A percentile compares a stretch with the other conserved stretches of the same genome.
Conservation (phyloP, 2,888 invertebrate genomes). For the Hetaerina titia region DNA sequence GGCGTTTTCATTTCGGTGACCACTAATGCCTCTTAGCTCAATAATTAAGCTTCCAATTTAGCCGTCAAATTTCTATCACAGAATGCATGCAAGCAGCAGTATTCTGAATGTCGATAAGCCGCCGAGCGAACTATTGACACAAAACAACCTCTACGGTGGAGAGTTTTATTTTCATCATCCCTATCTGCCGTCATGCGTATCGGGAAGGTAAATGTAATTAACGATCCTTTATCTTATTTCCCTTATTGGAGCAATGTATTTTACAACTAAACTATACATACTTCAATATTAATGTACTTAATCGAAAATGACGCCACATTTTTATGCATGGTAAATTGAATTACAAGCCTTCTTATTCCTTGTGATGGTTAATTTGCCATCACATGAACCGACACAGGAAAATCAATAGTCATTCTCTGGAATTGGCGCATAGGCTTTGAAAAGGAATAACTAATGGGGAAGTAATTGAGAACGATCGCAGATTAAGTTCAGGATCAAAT, state of each 20-base stretch:
- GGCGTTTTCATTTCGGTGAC: too few species aligned
- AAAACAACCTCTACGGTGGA: background rate
- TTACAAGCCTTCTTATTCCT: background rate
- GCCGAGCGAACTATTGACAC: background rate
- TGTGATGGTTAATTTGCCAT: background rate
- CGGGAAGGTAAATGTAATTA: conserved; percentile 2
- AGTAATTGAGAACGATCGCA: background rate
- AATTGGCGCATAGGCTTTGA: background rate
- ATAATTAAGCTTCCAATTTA: too few species aligned
- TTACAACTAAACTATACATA: background rate
- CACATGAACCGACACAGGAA: background rate
- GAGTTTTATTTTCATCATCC: background rate
- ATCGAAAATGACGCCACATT: conserved; percentile 8
- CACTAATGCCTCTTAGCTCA: too few species aligned
- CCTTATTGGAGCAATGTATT: background rate
- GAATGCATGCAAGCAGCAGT: background rate
- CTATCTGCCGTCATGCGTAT: background rate
- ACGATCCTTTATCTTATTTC: background rate
- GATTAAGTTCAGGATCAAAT: background rate
- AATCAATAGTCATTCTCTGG: background rate
- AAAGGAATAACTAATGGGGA: conserved; percentile 1
- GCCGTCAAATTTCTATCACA: background rate
- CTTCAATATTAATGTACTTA: background rate
- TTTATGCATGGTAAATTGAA: background rate
- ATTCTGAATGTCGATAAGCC: background rate